Conservation (phyloP, 2,797 vertebrate species). For the Macroramphosus scolopax region DNA sequence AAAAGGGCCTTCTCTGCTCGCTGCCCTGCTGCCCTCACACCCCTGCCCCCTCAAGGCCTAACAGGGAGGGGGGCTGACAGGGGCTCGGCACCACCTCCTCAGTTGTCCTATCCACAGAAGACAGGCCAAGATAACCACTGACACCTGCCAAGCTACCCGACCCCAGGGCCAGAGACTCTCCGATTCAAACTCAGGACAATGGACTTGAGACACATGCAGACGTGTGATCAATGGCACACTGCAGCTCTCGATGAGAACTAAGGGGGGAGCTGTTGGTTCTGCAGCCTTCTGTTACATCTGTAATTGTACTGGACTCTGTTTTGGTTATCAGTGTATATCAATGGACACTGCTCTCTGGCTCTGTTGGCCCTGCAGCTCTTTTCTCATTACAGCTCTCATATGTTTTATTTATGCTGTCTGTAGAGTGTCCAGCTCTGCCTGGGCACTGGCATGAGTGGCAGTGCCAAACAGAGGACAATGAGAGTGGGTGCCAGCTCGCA, state of each 20-base stretch:
- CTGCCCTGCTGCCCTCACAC: constrained; percentile 59
- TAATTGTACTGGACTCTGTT: constrained; percentile 24
- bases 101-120: constrained; percentile 65
- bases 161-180: constrained; percentile 50
- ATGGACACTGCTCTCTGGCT: constrained; percentile 50
- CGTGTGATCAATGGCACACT: constrained; percentile 46
- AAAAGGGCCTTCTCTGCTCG: constrained; percentile 42
- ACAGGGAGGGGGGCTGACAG: constrained; percentile 67
- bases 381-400: constrained; percentile 78
- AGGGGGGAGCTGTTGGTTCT: constrained; percentile 54
- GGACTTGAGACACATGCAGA: constrained; percentile 45
- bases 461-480: constrained; percentile 72
- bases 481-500: constrained; percentile 62
- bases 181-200: constrained; percentile 60
- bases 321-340: constrained; percentile 38
- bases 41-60: constrained; percentile 64
- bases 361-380: constrained; percentile 65
- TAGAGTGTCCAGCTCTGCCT: constrained; percentile 75
- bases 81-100: constrained; percentile 57
- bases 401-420: constrained; percentile 83
- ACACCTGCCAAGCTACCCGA: constrained; percentile 70
- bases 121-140: constrained; percentile 72
- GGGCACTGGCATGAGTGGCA: constrained; percentile 57
- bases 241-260: constrained; percentile 38
- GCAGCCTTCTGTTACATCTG: constrained; percentile 15